Evolutionary conservation across 2,113 vertebrate genomes (phyloP).

Genomic region (Tapirus terrestris): DNA sequence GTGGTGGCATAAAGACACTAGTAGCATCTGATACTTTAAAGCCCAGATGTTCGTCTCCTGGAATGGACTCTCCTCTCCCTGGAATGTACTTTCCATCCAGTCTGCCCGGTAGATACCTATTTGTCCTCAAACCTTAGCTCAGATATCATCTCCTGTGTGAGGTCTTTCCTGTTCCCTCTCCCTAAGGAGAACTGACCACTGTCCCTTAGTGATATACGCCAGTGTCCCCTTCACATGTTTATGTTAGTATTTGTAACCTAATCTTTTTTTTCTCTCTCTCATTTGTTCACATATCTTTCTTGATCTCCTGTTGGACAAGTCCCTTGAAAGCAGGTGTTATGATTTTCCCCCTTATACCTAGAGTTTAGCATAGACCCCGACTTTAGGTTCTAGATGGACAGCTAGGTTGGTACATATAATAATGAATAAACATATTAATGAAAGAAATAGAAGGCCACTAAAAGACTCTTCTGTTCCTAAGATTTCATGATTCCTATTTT

Average conservation of each 20-base stretch:
- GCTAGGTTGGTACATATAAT: too few species aligned
- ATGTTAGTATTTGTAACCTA: neutral
- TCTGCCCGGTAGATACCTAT: fast-evolving
- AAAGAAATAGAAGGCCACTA: neutral
- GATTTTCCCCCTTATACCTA: fast-evolving
- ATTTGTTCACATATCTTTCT: neutral
- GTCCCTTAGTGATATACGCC: neutral
- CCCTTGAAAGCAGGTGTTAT: neutral
- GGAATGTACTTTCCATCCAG: fast-evolving
- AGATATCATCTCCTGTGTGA: neutral
- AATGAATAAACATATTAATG: neutral
- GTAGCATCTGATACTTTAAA: fast-evolving
- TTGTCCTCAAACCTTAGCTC: neutral
- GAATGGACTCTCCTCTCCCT: fast-evolving
- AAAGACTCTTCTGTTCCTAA: neutral
- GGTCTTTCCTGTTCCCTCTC: neutral
- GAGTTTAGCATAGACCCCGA: neutral
- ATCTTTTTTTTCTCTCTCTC: neutral
- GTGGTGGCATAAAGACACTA: fast-evolving
- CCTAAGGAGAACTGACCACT: neutral
- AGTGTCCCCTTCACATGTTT: neutral
- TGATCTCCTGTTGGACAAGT: neutral
- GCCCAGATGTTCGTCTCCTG: fast-evolving
- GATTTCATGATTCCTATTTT: neutral
- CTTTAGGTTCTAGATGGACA: neutral